Base-by-base conservation (phyloP, 2,113 vertebrate genomes). In the Oriolus oriolus region DNA sequence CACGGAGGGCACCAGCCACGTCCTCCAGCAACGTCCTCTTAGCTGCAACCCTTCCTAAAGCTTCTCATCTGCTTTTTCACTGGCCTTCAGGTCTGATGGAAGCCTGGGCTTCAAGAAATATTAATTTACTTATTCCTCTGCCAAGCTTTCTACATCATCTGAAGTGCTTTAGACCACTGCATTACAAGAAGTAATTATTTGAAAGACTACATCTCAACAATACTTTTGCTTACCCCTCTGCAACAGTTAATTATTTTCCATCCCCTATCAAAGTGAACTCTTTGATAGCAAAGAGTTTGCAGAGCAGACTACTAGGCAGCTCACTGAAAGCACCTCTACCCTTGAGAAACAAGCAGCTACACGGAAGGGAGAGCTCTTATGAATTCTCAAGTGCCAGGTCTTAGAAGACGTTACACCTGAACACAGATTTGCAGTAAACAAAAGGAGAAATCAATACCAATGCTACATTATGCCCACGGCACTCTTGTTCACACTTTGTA, bases 381-480 rank as follows among this genome's bases (percentile, higher is more conserved):
- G 0, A 77, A 86, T 92, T 84, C 76, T 86, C 4, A 1, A 93
- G 90, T 77, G 74, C 9, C 79, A 88, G 14, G 52, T 74, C 44
- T 69, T 24, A 87, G 44, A 84, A 79, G 57, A 80, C 31, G 19
- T 61, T 91, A 65, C 33, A 76, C 57, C 85, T 83, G 41, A 95
- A 76, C 23, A 61, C 7, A 61, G 41, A 89, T 68, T 52, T 82
- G 35, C 42, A 28, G 79, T 41, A 86, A 93, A 81, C 3, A 2
- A 82, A 89, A 71, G 37, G 37, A 87, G 39, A 93, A 90, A 94
- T 90, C 90, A 88, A 94, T 63, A 88, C 19, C 81, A 95, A 75
- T 3, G 10, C 52, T 96, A 45, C 49, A 70, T 90, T 93, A 90
- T 89, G 80, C 56, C 76, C 31, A 68, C 1, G 2, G 54, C 6